phyloP scores from a whole-genome alignment of 53 echinoderm and acorn worm species.

The Holothuria scabra region DNA sequence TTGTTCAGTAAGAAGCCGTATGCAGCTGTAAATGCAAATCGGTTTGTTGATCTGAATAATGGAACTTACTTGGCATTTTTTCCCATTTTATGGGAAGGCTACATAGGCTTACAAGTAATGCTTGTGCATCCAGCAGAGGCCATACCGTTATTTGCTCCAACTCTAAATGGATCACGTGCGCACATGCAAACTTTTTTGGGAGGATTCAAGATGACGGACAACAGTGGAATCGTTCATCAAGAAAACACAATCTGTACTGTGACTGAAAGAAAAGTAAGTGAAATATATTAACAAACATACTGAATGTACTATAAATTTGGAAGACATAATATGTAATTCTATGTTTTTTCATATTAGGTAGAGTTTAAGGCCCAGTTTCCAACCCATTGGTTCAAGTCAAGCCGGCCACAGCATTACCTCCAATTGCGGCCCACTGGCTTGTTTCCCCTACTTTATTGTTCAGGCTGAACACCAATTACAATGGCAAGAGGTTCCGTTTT shows the following conservation, averaged over 20 bases:
- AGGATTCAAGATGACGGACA: neutral
- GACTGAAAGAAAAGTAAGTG: slow-evolving; percentile 7
- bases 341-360: too few species aligned
- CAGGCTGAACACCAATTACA: too few species aligned
- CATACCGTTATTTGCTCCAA: slow-evolving; percentile 7
- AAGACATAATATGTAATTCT: too few species aligned
- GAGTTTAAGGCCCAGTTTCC: too few species aligned
- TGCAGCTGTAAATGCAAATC: slow-evolving; percentile 24
- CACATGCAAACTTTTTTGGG: slow-evolving; percentile 1
- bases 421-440: too few species aligned
- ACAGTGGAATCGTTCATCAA: neutral
- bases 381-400: too few species aligned
- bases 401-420: too few species aligned
- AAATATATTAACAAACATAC: too few species aligned
- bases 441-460: too few species aligned
- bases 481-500: too few species aligned
- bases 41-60: neutral
- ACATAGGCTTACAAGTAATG: neutral
- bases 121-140: slow-evolving; percentile 20
- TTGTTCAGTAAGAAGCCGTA: neutral
- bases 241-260: neutral
- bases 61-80: slow-evolving; percentile 29
- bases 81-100: slow-evolving; percentile 13
- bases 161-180: neutral
- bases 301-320: too few species aligned